Conservation (phyloP, 2,797 vertebrate species). For the Aphelocoma californica region DNA sequence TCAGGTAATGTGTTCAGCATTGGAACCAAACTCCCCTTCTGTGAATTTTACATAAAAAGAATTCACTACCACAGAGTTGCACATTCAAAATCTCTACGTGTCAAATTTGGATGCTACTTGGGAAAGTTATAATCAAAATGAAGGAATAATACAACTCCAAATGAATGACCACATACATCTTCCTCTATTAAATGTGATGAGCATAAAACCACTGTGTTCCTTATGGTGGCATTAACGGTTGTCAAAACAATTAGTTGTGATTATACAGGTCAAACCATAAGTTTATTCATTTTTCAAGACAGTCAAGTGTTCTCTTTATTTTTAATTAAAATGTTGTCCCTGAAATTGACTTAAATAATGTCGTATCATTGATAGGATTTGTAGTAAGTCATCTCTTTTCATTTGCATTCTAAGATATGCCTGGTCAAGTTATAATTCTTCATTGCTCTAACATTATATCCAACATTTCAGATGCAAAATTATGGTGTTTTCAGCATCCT, state of each 20-base stretch:
- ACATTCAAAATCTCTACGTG: background rate
- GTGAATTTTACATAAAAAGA: background rate
- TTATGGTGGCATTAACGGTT: background rate
- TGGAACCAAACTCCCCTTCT: background rate
- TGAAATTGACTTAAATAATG: background rate
- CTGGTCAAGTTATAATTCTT: background rate
- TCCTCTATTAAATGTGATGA: background rate
- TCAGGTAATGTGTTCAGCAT: background rate
- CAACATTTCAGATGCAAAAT: background rate
- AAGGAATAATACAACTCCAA: background rate
- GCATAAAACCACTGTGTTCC: background rate
- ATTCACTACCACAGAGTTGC: background rate
- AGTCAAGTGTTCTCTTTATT: background rate
- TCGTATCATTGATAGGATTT: slow-evolving; percentile 9
- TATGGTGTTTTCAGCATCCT: background rate
- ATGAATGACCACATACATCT: background rate
- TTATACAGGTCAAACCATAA: background rate
- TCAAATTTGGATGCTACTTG: background rate
- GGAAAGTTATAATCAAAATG: background rate
- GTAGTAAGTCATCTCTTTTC: background rate
- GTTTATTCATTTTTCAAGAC: background rate
- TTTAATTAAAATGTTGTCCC: slow-evolving; percentile 34
- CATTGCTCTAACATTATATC: background rate
- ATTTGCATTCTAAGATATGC: background rate
- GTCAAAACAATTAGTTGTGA: background rate